phyloP scores from a whole-genome alignment of 2,113 vertebrate genomes.

The Gavialis gangeticus region DNA sequence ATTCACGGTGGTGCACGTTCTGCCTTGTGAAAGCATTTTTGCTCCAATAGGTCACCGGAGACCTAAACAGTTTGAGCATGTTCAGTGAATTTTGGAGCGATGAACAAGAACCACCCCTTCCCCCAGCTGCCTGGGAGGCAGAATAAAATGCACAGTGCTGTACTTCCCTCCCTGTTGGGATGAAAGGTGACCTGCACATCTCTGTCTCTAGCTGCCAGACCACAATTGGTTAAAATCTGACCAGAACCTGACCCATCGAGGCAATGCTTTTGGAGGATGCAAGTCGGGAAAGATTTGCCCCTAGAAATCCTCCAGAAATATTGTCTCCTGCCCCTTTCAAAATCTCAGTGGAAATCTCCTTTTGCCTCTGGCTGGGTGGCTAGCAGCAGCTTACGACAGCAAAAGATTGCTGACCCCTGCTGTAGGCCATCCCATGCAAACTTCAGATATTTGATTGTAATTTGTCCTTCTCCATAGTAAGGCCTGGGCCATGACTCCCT shows the following conservation, averaged over 20 bases:
- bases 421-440: background rate
- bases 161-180: fast-evolving
- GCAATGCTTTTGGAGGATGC: background rate
- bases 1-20: fast-evolving
- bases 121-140: background rate
- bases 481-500: background rate
- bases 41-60: background rate
- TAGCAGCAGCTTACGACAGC: too few relatives aligned
- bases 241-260: background rate
- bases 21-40: background rate
- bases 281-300: background rate
- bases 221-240: background rate
- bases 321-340: background rate
- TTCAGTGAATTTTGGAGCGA: background rate
- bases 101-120: too few relatives aligned
- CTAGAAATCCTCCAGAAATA: background rate
- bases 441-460: background rate
- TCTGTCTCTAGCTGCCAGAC: background rate
- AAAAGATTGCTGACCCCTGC: too few relatives aligned
- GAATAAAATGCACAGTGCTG: background rate
- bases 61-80: background rate
- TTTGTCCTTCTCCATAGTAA: background rate
- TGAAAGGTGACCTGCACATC: fast-evolving
- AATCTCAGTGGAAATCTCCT: background rate
- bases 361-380: background rate